Conservation (phyloP, 2,113 vertebrate genomes). For the Eulacestoma nigropectus region DNA sequence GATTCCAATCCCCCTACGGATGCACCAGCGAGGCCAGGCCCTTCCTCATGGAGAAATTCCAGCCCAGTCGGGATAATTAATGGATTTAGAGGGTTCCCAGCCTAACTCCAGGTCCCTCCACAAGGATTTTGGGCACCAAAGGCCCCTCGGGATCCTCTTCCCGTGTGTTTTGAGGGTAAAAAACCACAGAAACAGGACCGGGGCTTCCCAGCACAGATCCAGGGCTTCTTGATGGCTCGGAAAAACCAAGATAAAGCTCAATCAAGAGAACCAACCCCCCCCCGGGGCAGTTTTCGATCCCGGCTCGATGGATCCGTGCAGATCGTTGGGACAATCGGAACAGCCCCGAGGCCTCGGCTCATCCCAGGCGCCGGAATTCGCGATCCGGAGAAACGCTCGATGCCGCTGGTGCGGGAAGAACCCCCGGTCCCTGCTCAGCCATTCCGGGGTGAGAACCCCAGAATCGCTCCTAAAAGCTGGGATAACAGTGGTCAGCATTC, state of each 20-base stretch:
- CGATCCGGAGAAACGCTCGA: accelerated
- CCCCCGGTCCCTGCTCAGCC: accelerated
- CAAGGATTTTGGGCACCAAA: not conserved
- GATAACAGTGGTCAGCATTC: accelerated
- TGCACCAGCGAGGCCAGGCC: accelerated
- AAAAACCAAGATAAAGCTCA: accelerated
- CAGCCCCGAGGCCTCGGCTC: not conserved
- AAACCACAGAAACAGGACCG: accelerated
- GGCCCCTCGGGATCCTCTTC: not conserved
- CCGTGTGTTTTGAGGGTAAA: accelerated
- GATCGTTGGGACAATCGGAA: not conserved
- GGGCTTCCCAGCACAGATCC: accelerated
- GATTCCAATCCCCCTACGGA: accelerated
- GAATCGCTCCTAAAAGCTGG: accelerated
- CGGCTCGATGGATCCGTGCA: accelerated
- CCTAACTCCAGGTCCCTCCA: not conserved
- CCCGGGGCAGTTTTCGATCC: accelerated
- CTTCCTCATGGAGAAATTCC: not conserved
- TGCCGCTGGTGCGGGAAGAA: no score
- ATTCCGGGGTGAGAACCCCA: accelerated
- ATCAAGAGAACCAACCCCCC: accelerated
- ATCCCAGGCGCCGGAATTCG: accelerated
- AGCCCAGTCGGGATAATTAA: accelerated
- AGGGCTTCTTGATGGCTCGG: accelerated
- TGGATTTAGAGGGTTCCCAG: no score